Conservation (phyloP, 2,113 vertebrate genomes). For the Hypomesus transpacificus region DNA sequence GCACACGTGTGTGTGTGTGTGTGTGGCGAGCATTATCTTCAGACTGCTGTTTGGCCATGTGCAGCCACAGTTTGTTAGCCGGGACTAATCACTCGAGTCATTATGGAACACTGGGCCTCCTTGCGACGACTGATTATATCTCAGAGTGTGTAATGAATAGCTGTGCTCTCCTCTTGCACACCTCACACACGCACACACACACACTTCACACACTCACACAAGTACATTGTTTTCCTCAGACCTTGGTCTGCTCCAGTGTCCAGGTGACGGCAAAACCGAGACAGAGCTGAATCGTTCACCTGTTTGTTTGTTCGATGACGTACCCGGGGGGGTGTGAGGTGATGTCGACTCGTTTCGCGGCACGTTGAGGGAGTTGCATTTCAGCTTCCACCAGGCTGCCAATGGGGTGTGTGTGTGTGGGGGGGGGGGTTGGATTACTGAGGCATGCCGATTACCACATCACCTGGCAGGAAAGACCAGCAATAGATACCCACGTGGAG, state of each 20-base stretch:
- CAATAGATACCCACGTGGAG: background rate
- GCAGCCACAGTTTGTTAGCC: slow-evolving; percentile 16
- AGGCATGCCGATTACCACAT: background rate
- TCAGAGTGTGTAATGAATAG: slow-evolving; percentile 41
- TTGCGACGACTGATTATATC: slow-evolving; percentile 36
- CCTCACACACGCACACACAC: background rate
- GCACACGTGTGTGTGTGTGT: background rate
- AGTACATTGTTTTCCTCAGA: background rate
- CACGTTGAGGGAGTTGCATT: background rate
- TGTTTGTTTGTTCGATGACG: background rate
- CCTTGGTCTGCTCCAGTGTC: background rate
- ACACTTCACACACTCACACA: background rate
- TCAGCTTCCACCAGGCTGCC: background rate
- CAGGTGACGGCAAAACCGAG: slow-evolving; percentile 1
- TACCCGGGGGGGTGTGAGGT: background rate
- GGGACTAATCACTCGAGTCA: slow-evolving; percentile 40
- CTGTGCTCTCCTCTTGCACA: background rate
- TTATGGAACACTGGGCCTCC: slow-evolving; percentile 31
- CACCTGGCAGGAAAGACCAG: background rate
- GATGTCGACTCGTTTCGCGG: background rate
- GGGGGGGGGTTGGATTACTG: background rate
- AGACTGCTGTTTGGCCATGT: no score
- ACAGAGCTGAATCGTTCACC: no score
- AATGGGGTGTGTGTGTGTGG: background rate
- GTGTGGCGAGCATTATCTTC: background rate